Evolutionary conservation across 2,888 invertebrate species (phyloP).

Genomic region (Mystacides longicornis): DNA sequence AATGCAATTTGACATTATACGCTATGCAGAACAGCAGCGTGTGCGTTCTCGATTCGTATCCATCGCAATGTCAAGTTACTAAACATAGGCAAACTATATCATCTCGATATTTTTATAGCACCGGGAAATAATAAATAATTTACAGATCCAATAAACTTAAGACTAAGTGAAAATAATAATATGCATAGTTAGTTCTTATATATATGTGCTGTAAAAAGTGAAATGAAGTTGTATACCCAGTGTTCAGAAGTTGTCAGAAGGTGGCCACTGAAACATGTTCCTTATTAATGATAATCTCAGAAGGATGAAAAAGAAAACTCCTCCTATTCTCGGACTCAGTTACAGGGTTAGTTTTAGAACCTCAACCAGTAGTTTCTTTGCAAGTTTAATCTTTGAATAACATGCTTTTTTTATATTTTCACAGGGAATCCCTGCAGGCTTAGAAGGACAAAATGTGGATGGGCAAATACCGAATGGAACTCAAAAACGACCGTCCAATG

Average conservation of each 20-base stretch:
- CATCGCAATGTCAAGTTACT: no score
- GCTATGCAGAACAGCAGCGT: no score
- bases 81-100: no score
- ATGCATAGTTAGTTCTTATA: no score
- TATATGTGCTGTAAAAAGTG: no score
- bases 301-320: constrained; percentile 45
- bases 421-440: constrained; percentile 46
- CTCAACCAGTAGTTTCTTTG: no score
- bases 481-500: constrained; percentile 44
- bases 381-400: background rate
- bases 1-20: no score
- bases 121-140: no score
- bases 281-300: constrained; percentile 48
- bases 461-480: constrained; percentile 34
- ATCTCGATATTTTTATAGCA: no score
- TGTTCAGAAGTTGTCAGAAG: background rate
- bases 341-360: constrained; percentile 40
- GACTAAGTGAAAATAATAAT: no score
- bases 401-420: constrained; percentile 4
- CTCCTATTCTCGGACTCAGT: constrained; percentile 42
- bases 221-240: background rate
- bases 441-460: constrained; percentile 44
- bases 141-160: no score
- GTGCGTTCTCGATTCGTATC: no score
- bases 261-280: constrained; percentile 45